These are phyloP conservation scores for Sebastes cheni DNA, from an alignment of 2,797 vertebrate species.

Conservation along the genomic window DNA sequence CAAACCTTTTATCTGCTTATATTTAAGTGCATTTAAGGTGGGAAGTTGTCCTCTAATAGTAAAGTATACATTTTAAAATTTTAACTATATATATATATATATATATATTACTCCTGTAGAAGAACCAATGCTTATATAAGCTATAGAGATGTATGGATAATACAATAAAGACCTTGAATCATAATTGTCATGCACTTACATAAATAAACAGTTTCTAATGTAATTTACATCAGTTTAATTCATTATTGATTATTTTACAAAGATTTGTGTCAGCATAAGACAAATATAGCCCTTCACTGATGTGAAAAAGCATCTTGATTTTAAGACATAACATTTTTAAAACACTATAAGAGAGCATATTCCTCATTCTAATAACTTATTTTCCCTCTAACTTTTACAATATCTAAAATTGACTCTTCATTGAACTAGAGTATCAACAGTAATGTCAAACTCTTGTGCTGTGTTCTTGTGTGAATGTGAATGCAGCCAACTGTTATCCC, in stretches of 20 bases:
- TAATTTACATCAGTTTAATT: neutral
- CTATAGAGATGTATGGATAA: neutral
- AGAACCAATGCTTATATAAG: neutral
- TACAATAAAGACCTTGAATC: neutral
- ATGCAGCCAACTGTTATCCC: slow-evolving; percentile 86
- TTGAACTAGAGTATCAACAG: neutral
- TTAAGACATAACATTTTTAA: neutral
- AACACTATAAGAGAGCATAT: neutral
- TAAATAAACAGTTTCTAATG: neutral
- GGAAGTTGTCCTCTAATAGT: neutral
- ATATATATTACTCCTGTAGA: neutral
- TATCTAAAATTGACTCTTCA: neutral
- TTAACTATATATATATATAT: too few species aligned
- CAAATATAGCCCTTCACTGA: neutral
- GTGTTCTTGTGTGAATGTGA: slow-evolving; percentile 17
- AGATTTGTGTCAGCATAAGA: neutral
- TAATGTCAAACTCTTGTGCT: neutral
- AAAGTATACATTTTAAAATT: neutral
- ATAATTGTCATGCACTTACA: neutral
- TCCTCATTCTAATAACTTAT: neutral
- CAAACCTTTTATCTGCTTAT: neutral
- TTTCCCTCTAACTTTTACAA: neutral
- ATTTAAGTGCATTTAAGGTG: neutral
- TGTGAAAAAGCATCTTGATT: neutral
- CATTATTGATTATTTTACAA: neutral